Evolutionary conservation across 1,140 invertebrate species (phyloP).

Genomic region (Drosophila ananassae): DNA sequence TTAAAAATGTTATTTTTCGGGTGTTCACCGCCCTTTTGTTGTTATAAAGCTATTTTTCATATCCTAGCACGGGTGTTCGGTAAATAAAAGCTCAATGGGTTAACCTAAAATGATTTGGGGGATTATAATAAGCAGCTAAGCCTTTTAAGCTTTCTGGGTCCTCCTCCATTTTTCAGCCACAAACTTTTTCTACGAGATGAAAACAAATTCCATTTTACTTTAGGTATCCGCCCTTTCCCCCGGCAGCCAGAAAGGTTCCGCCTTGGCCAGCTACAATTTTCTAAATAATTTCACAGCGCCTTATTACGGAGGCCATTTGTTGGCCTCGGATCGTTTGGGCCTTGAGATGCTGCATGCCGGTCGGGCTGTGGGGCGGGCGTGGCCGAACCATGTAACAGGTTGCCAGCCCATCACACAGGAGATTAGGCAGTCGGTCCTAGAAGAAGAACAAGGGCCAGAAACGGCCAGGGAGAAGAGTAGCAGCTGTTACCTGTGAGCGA

Average conservation of each 20-base stretch:
- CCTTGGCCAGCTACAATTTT: slow-evolving; percentile 54
- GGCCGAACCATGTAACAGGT: slow-evolving; percentile 63
- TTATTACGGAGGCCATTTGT: slow-evolving; percentile 63
- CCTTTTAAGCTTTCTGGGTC: slow-evolving; percentile 37
- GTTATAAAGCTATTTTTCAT: neutral
- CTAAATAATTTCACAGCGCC: slow-evolving; percentile 73
- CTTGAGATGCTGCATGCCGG: slow-evolving; percentile 1
- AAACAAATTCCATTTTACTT: slow-evolving; percentile 53
- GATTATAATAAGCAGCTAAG: slow-evolving; percentile 46
- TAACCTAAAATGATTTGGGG: slow-evolving; percentile 36
- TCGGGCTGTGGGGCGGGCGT: neutral
- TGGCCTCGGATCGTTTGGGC: slow-evolving; percentile 23
- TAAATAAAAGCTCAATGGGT: slow-evolving; percentile 18
- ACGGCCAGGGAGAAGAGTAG: slow-evolving; percentile 29
- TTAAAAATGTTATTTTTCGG: neutral
- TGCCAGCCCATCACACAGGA: slow-evolving; percentile 67
- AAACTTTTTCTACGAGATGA: slow-evolving; percentile 49
- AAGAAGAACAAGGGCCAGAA: slow-evolving; percentile 2
- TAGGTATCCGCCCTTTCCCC: neutral
- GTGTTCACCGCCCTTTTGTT: neutral
- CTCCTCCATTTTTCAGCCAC: slow-evolving; percentile 17
- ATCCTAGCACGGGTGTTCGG: neutral
- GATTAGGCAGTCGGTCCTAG: slow-evolving; percentile 64
- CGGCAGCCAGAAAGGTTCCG: slow-evolving; percentile 21
- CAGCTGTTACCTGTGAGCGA: slow-evolving; percentile 60